A percentile compares a stretch with the other conserved stretches of the same genome.
Conservation (phyloP, 2,113 vertebrate genomes). For the Eudyptes chrysolophus region DNA sequence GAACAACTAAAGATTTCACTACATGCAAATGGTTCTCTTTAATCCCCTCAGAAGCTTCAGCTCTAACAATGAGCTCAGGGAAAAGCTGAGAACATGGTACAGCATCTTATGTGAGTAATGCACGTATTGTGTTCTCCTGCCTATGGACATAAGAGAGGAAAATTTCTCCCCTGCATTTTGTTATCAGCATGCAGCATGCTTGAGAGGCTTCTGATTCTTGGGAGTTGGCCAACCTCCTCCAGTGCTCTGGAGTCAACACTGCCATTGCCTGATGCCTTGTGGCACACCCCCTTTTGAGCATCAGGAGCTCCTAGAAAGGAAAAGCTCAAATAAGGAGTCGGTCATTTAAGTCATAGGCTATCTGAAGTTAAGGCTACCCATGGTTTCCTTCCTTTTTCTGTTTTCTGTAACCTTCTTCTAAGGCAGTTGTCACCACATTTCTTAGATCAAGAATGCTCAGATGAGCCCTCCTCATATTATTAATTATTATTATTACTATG, state of each 20-base stretch:
- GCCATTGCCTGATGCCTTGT: background rate
- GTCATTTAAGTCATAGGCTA: background rate
- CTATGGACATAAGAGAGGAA: background rate
- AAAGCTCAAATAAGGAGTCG: background rate
- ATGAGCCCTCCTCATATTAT: background rate
- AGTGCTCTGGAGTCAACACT: background rate
- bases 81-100: background rate
- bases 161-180: background rate
- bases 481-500: background rate
- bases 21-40: background rate
- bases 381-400: background rate
- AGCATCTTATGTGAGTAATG: background rate
- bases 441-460: background rate
- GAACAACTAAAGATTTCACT: background rate
- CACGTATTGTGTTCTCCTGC: background rate
- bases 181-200: background rate
- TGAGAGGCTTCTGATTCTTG: background rate
- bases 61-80: background rate
- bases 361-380: background rate
- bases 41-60: background rate
- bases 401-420: background rate
- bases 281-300: background rate
- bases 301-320: background rate
- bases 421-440: background rate
- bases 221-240: background rate